phyloP scores from a whole-genome alignment of 1,140 invertebrate genomes.

The Metopolophium dirhodum region DNA sequence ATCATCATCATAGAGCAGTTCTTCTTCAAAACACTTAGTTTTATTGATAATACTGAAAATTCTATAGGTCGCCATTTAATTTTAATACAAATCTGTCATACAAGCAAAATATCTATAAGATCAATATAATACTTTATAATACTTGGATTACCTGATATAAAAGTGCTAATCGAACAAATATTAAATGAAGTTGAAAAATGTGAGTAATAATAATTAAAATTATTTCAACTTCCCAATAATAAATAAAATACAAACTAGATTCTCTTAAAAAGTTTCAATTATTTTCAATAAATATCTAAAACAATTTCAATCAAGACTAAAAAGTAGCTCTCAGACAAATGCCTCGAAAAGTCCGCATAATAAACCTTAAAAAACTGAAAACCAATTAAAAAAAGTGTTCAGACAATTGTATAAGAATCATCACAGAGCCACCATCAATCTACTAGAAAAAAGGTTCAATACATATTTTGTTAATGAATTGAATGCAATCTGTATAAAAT shows the following conservation, averaged over 20 bases:
- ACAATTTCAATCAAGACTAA: background rate
- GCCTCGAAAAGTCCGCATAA: constrained; percentile 45
- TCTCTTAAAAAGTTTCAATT: background rate
- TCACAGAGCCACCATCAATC: constrained; percentile 33
- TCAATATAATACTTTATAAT: background rate
- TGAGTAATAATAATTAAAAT: background rate
- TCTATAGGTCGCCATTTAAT: background rate
- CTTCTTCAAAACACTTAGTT: background rate
- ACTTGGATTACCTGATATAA: background rate
- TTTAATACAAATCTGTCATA: background rate
- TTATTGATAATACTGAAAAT: background rate
- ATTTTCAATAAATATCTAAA: background rate
- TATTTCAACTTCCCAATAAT: background rate
- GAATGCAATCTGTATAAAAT: background rate
- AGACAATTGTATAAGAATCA: constrained; percentile 36
- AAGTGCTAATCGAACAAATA: background rate
- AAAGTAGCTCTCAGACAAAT: constrained; percentile 44
- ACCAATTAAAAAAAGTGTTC: constrained; percentile 46
- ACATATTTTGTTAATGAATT: background rate
- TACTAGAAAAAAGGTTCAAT: background rate
- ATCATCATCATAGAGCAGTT: constrained; percentile 31
- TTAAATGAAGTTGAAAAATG: background rate
- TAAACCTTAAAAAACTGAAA: constrained; percentile 48
- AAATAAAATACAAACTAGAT: background rate
- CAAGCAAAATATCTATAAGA: background rate